These are phyloP conservation scores for Mastomys natalensis DNA, from an alignment of 2,113 vertebrate genomes.

Conservation along the genomic window DNA sequence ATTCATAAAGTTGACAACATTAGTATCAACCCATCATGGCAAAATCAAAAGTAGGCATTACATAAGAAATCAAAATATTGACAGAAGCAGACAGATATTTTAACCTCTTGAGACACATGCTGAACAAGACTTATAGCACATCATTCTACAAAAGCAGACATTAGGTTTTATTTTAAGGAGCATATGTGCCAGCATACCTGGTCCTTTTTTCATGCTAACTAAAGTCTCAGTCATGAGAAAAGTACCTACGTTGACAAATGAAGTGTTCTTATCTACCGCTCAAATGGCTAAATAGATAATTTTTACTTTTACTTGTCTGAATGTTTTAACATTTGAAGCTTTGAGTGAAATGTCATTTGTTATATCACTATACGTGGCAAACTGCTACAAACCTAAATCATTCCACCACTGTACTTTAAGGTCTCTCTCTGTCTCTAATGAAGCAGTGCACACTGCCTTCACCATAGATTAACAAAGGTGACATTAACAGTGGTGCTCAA, in stretches of 20 bases:
- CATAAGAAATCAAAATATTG: not conserved
- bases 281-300: not conserved
- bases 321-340: not conserved
- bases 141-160: not conserved
- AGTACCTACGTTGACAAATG: not conserved
- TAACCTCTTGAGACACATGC: not conserved
- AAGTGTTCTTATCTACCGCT: not conserved
- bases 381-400: not conserved
- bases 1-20: not conserved
- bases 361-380: not conserved
- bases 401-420: not conserved
- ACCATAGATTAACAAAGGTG: conserved; percentile 27
- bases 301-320: not conserved
- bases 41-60: not conserved
- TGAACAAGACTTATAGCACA: not conserved
- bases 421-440: not conserved
- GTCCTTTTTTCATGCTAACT: not conserved
- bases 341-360: conserved; percentile 11
- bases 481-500: conserved; percentile 39
- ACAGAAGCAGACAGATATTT: not conserved
- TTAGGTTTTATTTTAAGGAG: not conserved
- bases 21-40: not conserved
- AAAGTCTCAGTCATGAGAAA: not conserved
- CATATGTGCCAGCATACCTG: not conserved
- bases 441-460: not conserved